These are phyloP conservation scores for Cotesia vestalis DNA, from an alignment of 1,140 invertebrate species.

Conservation along the genomic window DNA sequence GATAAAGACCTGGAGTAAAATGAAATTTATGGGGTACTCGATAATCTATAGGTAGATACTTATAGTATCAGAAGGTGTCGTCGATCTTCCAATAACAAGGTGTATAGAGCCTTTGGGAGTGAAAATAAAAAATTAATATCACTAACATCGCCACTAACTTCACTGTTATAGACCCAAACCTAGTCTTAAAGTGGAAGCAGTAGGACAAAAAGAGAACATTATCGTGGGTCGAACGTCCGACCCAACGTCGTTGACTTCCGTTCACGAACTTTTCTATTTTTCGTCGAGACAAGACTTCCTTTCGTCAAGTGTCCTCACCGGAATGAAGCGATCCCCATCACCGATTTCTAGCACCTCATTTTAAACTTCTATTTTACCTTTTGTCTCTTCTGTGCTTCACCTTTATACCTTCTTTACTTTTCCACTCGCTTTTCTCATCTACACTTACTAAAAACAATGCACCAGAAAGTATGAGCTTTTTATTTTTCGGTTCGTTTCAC, in stretches of 20 bases:
- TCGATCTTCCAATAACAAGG: too few relatives aligned
- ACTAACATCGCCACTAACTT: background rate
- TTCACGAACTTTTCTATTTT: conserved; percentile 27
- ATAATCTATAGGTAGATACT: too few relatives aligned
- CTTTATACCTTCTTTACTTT: background rate
- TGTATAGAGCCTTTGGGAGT: background rate
- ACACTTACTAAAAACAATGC: background rate
- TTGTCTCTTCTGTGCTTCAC: background rate
- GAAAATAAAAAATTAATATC: conserved; percentile 18
- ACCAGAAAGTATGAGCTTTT: background rate
- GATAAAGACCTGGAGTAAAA: too few relatives aligned
- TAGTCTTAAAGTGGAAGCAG: conserved; percentile 4
- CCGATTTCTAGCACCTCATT: conserved; percentile 13
- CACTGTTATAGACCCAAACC: background rate
- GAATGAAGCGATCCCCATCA: conserved; percentile 29
- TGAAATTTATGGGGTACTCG: too few relatives aligned
- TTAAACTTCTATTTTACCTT: background rate
- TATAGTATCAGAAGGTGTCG: too few relatives aligned
- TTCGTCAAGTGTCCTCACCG: conserved; percentile 15
- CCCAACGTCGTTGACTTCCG: conserved; percentile 20
- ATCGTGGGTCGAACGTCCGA: conserved; percentile 11
- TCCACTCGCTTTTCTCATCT: background rate
- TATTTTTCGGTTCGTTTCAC: conserved; percentile 3
- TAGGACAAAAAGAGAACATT: conserved; percentile 31
- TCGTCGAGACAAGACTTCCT: conserved; percentile 1